Percentiles rank a stretch among this genome's conserved stretches.
phyloP scores from a whole-genome alignment of 2,113 vertebrate species.

The Xenopus tropicalis region DNA sequence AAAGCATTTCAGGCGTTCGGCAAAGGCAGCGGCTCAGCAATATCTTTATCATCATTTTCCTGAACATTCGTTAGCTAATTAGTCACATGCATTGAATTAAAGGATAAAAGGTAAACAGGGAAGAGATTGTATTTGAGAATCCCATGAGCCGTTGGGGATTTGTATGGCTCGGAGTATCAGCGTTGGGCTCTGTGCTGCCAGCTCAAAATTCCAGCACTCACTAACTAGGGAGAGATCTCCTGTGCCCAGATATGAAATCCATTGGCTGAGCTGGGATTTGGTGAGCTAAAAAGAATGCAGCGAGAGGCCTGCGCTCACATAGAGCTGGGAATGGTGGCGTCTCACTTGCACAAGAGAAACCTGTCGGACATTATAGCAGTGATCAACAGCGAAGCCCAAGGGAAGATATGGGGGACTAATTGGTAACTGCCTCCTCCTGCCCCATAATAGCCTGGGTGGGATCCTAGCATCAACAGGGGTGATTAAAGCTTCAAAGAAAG shows the following conservation, averaged over 20 bases:
- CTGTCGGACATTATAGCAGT: background rate
- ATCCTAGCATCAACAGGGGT: no score
- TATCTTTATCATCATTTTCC: background rate
- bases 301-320: no score
- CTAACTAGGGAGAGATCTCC: no score
- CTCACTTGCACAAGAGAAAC: background rate
- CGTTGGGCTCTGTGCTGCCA: background rate
- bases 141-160: background rate
- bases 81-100: background rate
- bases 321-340: no score
- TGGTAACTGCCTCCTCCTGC: background rate
- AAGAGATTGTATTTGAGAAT: background rate
- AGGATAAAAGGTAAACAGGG: background rate
- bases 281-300: no score
- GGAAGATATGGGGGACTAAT: background rate
- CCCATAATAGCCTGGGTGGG: background rate
- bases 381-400: background rate
- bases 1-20: no score
- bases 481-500: no score
- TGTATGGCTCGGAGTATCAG: background rate
- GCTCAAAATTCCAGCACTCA: no score
- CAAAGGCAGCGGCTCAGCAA: background rate
- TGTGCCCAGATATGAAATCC: no score
- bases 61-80: background rate
- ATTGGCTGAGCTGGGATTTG: no score